These are phyloP conservation scores for Drosophila kanapiae DNA, from an alignment of 1,140 invertebrate genomes.

Conservation along the genomic window DNA sequence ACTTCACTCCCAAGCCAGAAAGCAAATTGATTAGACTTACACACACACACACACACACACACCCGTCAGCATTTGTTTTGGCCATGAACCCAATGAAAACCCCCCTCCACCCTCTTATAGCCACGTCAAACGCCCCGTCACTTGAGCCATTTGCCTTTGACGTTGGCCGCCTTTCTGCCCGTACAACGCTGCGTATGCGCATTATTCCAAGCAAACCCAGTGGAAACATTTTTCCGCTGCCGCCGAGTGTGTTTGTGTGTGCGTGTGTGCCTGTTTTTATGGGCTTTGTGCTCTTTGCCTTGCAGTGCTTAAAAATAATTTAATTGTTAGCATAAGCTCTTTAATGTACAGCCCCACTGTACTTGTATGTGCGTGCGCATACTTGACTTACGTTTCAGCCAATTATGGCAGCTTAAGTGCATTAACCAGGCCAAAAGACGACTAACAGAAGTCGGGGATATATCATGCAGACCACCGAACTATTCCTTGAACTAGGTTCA, in stretches of 20 bases:
- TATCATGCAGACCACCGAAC: background rate
- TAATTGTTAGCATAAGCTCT: slow-evolving; percentile 79
- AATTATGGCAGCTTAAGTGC: slow-evolving; percentile 52
- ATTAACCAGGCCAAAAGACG: slow-evolving; percentile 24
- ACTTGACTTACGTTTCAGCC: slow-evolving; percentile 59
- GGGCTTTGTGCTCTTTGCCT: slow-evolving; percentile 43
- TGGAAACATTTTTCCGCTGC: slow-evolving; percentile 52
- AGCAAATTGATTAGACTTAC: slow-evolving; percentile 69
- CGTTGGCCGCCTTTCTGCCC: slow-evolving; percentile 35
- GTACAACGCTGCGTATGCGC: slow-evolving; percentile 71
- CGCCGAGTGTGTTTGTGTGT: slow-evolving; percentile 5
- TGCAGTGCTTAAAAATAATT: slow-evolving; percentile 74
- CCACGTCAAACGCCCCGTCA: slow-evolving; percentile 31
- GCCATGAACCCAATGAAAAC: slow-evolving; percentile 32
- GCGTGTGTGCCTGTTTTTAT: slow-evolving; percentile 21
- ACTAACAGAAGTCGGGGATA: no score
- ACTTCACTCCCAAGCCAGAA: slow-evolving; percentile 27
- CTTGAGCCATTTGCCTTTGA: slow-evolving; percentile 68
- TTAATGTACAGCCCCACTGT: slow-evolving; percentile 47
- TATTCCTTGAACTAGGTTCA: background rate
- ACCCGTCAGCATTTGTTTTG: slow-evolving; percentile 35
- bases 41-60: slow-evolving; percentile 27
- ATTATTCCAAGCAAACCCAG: slow-evolving; percentile 68
- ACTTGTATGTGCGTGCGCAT: background rate
- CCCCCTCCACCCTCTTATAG: background rate